Evolutionary conservation across 2,113 vertebrate genomes (phyloP).

Genomic region (Lamprologus lemairii): DNA sequence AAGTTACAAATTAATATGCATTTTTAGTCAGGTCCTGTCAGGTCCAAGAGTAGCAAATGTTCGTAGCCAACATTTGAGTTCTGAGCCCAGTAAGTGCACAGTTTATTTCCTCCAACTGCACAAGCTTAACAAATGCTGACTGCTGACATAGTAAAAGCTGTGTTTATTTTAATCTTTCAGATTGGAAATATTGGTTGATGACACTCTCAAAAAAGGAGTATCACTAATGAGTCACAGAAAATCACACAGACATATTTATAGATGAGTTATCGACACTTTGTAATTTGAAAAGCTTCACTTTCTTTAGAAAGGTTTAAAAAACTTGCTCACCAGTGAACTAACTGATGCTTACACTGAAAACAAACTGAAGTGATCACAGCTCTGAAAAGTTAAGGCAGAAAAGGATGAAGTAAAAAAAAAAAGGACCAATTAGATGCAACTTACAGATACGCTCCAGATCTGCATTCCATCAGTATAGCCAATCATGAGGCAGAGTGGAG

Average conservation of each 20-base stretch:
- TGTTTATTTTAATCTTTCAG: neutral
- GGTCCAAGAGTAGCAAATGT: neutral
- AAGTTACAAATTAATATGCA: neutral
- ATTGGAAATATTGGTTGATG: neutral
- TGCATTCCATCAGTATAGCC: constrained; percentile 96
- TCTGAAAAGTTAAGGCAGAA: neutral
- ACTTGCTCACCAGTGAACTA: neutral
- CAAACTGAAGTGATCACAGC: neutral
- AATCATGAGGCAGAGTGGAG: constrained; percentile 88
- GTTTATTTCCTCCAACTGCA: neutral
- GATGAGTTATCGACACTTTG: neutral
- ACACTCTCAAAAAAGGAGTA: neutral
- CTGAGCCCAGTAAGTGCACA: neutral
- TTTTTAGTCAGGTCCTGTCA: neutral
- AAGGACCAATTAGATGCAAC: constrained; percentile 21
- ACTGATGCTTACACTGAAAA: neutral
- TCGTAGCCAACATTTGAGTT: neutral
- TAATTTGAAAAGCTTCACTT: neutral
- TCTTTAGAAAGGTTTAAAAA: neutral
- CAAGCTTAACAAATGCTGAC: neutral
- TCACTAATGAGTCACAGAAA: neutral
- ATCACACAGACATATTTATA: neutral
- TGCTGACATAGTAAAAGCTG: neutral
- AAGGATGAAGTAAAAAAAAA: neutral
- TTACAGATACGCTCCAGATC: constrained; percentile 95